Conservation (phyloP, 2,797 vertebrate species). For the Gallinago solitaria region DNA sequence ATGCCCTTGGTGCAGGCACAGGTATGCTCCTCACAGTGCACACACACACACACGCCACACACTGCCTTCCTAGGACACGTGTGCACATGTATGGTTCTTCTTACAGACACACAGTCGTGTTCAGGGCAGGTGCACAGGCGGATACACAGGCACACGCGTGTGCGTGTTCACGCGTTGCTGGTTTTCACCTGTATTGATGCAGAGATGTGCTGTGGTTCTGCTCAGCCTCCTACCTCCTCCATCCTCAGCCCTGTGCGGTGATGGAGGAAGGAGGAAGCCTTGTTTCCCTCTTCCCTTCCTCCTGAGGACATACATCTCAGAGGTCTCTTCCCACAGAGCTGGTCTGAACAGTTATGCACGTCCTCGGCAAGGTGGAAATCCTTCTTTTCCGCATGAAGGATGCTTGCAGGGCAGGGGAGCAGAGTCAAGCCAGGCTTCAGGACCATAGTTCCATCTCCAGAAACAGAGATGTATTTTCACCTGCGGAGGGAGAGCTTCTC, state of each 20-base stretch:
- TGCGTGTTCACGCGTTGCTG: accelerated
- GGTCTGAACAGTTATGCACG: accelerated
- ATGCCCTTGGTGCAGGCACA: accelerated
- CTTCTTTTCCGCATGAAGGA: background rate
- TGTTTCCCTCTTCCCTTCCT: background rate
- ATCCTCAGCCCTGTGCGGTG: background rate
- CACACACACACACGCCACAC: accelerated
- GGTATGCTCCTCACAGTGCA: accelerated
- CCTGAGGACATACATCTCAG: background rate
- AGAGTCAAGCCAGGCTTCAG: background rate
- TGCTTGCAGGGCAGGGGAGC: background rate
- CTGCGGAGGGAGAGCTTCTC: background rate
- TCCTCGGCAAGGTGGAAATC: background rate
- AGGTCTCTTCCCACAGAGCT: accelerated
- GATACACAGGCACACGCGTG: accelerated
- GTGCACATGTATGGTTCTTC: accelerated
- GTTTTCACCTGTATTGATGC: background rate
- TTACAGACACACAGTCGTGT: accelerated
- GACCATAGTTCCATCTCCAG: background rate
- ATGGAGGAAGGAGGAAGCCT: background rate
- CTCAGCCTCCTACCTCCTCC: background rate
- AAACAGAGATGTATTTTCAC: background rate
- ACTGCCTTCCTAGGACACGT: background rate
- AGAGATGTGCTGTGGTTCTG: background rate
- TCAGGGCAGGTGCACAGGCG: background rate